A percentile compares a stretch with the other conserved stretches of the same genome.
phyloP scores from a whole-genome alignment of 2,888 invertebrate genomes.

The Drosophila pseudotakahashii region DNA sequence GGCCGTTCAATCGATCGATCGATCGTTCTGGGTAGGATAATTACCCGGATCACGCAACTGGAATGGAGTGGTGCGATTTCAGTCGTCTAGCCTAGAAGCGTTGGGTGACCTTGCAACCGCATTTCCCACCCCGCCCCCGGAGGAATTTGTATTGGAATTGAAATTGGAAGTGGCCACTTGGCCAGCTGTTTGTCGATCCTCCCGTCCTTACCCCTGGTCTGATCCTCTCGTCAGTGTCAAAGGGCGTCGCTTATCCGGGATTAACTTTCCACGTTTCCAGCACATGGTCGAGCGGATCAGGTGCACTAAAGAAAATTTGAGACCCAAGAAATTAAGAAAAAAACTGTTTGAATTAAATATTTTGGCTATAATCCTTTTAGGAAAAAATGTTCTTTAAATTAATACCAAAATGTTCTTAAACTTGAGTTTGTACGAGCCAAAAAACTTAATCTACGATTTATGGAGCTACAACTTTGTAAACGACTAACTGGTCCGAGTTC shows the following conservation, averaged over 20 bases:
- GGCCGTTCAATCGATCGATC: conserved; percentile 47
- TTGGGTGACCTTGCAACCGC: conserved; percentile 61
- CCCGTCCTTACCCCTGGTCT: conserved; percentile 16
- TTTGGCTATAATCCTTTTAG: background rate
- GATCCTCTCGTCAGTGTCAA: conserved; percentile 41
- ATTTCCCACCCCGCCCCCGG: conserved; percentile 46
- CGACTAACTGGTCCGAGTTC: no score
- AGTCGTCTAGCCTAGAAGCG: conserved; percentile 30
- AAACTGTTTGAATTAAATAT: background rate
- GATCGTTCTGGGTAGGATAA: conserved; percentile 53
- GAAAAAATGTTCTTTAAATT: background rate
- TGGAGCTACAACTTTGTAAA: no score
- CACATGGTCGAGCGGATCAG: conserved; percentile 45
- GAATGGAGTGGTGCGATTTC: conserved; percentile 15
- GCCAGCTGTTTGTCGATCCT: conserved; percentile 60
- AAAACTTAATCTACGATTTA: no score
- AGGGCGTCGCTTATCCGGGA: conserved; percentile 75
- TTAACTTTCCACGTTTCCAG: conserved; percentile 64
- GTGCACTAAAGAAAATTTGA: conserved; percentile 15
- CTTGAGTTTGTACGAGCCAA: no score
- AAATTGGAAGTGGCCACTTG: conserved; percentile 25
- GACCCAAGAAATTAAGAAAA: background rate
- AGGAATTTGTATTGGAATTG: conserved; percentile 8
- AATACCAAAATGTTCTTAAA: no score
- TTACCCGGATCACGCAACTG: conserved; percentile 69